These are phyloP conservation scores for Heterochromis multidens DNA, from an alignment of 2,113 vertebrate genomes.

Conservation along the genomic window DNA sequence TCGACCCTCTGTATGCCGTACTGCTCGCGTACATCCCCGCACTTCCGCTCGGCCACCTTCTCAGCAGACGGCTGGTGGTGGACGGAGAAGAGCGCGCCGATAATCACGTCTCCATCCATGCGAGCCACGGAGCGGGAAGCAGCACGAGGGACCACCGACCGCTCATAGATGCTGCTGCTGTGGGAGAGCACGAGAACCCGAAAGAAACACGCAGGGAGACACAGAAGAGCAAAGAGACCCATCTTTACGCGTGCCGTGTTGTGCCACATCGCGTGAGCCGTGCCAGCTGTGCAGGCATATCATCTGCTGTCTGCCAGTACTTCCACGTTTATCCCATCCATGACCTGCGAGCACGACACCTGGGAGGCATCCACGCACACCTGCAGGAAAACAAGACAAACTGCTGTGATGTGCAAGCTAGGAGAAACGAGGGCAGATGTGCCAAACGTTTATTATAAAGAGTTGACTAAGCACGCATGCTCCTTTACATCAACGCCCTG, in stretches of 20 bases:
- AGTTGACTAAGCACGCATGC: slow-evolving; percentile 33
- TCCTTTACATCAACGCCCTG: slow-evolving; percentile 35
- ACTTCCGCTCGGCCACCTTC: slow-evolving; percentile 95
- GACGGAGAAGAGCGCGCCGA: slow-evolving; percentile 96
- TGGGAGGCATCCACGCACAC: slow-evolving; percentile 48
- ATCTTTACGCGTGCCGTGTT: slow-evolving; percentile 81
- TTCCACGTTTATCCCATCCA: slow-evolving; percentile 63
- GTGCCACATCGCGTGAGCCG: slow-evolving; percentile 66
- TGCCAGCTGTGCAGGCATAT: slow-evolving; percentile 62
- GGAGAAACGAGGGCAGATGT: slow-evolving; percentile 9
- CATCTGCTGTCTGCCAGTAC: slow-evolving; percentile 46
- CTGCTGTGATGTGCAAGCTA: neutral
- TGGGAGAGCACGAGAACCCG: slow-evolving; percentile 44
- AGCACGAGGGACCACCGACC: slow-evolving; percentile 75
- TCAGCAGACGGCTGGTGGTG: slow-evolving; percentile 97
- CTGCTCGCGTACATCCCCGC: slow-evolving; percentile 96
- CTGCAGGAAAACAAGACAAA: slow-evolving; percentile 42
- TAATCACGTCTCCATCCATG: slow-evolving; percentile 97
- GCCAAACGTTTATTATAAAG: neutral
- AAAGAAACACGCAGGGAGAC: slow-evolving; percentile 76
- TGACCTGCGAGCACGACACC: slow-evolving; percentile 32
- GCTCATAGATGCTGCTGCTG: slow-evolving; percentile 69
- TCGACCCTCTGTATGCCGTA: slow-evolving; percentile 98
- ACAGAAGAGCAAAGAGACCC: slow-evolving; percentile 75
- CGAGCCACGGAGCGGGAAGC: slow-evolving; percentile 89